A percentile compares a stretch with the other conserved stretches of the same genome.
Evolutionary conservation across 2,113 vertebrate genomes (phyloP).

Genomic region (Silurus glanis): DNA sequence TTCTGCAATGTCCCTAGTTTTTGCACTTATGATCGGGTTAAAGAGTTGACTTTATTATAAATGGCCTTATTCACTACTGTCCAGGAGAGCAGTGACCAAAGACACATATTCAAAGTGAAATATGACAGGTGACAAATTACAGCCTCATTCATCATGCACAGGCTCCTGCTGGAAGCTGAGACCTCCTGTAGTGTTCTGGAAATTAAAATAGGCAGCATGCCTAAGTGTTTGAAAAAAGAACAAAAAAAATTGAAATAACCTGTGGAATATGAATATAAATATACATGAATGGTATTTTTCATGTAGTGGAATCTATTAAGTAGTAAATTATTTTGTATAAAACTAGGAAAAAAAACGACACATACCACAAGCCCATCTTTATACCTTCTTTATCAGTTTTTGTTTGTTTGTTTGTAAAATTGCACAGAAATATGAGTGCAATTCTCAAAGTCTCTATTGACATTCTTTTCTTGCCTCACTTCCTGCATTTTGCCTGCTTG

Average conservation of each 20-base stretch:
- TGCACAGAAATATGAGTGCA: background rate
- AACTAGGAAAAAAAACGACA: background rate
- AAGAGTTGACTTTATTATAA: slow-evolving; percentile 36
- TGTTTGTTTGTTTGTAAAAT: background rate
- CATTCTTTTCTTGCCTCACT: background rate
- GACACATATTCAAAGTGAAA: slow-evolving; percentile 41
- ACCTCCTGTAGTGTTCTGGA: slow-evolving; percentile 42
- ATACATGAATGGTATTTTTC: background rate
- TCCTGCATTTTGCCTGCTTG: slow-evolving; percentile 1
- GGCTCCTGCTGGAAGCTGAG: slow-evolving; percentile 17
- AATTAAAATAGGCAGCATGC: slow-evolving; percentile 40
- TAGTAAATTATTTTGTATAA: background rate
- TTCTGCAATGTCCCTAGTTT: background rate
- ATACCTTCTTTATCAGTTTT: background rate
- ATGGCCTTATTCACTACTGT: slow-evolving; percentile 33
- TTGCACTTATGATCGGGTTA: background rate
- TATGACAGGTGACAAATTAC: slow-evolving; percentile 58
- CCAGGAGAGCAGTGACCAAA: slow-evolving; percentile 35
- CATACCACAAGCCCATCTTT: background rate
- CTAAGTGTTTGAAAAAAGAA: background rate
- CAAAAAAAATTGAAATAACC: background rate
- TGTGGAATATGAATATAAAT: background rate
- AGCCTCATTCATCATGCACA: slow-evolving; percentile 54
- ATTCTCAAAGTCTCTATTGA: background rate
- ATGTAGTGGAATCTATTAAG: background rate